Conservation (phyloP, 2,888 invertebrate species). For the Muschampia plurimacula region DNA sequence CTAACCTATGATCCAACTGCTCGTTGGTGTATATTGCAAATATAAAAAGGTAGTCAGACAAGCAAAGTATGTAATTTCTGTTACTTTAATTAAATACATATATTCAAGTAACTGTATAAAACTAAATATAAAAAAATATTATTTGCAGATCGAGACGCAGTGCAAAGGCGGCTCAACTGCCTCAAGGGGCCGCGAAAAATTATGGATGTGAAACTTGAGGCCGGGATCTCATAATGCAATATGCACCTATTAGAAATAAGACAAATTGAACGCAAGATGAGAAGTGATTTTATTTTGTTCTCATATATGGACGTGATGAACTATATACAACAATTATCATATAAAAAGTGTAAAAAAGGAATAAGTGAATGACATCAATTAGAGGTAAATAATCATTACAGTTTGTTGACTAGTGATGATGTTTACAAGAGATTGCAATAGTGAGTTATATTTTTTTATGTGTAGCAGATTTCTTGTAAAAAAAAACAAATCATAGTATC, state of each 20-base stretch:
- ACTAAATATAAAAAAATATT: not conserved
- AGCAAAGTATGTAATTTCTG: too few relatives aligned
- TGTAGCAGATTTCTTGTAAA: slow-evolving; percentile 60
- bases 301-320: slow-evolving; percentile 67
- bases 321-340: slow-evolving; percentile 46
- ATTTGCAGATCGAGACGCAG: slow-evolving; percentile 95
- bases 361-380: slow-evolving; percentile 74
- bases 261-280: slow-evolving; percentile 69
- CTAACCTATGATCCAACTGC: too few relatives aligned
- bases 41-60: too few relatives aligned
- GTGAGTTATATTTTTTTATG: slow-evolving; percentile 82
- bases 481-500: slow-evolving; percentile 56
- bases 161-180: slow-evolving; percentile 94
- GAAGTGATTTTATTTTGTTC: slow-evolving; percentile 85
- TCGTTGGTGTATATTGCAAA: too few relatives aligned
- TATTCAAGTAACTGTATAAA: not conserved
- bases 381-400: slow-evolving; percentile 65
- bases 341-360: slow-evolving; percentile 74
- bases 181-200: slow-evolving; percentile 81
- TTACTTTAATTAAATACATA: too few relatives aligned
- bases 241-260: slow-evolving; percentile 63
- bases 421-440: slow-evolving; percentile 80
- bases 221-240: slow-evolving; percentile 83
- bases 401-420: slow-evolving; percentile 66
- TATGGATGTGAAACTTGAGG: slow-evolving; percentile 81